Evolutionary conservation across 1,140 invertebrate genomes (phyloP), one percentile per base, ranked within the genome.

Genomic region (Paraescarpia echinospica): DNA sequence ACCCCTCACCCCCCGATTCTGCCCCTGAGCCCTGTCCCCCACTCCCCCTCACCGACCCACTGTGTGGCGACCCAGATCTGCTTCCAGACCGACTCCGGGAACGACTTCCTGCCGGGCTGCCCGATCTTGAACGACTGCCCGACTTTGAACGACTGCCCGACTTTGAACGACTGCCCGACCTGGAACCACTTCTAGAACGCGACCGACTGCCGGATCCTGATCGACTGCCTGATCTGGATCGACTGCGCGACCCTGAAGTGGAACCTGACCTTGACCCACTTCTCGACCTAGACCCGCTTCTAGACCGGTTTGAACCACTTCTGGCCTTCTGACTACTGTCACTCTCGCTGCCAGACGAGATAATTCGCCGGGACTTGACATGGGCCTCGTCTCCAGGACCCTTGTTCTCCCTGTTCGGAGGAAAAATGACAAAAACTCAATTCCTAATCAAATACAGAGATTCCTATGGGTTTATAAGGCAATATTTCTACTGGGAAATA

Each of bases 301-400:
- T 94, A 1, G 95, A 96, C 51, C 94, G 34, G 35, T 93, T 93
- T 31, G 95, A 94, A 88, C 94, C 59, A 94, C 22, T 94, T 94
- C 35, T 94, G 31, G 94, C 94, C 35, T 94, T 18, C 12, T 33
- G 31, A 33, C 92, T 34, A 59, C 90, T 94, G 91, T 95, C 95
- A 94, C 94, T 95, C 4, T 95, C 95, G 94, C 95, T 95, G 27
- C 94, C 95, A 90, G 95, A 95, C 4, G 96, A 96, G 94, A 93
- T 94, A 94, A 94, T 96, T 95, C 94, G 94, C 94, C 95, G 96
- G 96, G 34, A 96, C 97, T 94, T 95, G 33, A 94, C 94, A 90
- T 93, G 94, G 92, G 92, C 94, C 91, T 94, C 94, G 92, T 94
- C 95, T 94, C 93, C 96, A 59, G 51, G 12, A 88, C 88, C 35